Conservation (phyloP, 2,797 vertebrate genomes). For the Caiman crocodilus region DNA sequence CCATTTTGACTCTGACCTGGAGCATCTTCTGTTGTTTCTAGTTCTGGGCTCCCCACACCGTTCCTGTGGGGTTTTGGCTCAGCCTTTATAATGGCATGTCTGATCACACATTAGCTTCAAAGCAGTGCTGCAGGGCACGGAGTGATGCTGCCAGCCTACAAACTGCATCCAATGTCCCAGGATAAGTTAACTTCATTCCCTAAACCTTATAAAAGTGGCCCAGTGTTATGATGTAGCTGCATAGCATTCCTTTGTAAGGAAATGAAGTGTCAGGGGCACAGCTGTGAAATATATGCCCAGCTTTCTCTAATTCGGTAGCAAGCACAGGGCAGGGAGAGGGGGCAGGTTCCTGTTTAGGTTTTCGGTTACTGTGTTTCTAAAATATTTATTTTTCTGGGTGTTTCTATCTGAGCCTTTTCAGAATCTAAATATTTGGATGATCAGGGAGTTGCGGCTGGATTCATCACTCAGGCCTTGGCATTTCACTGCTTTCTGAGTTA, state of each 20-base stretch:
- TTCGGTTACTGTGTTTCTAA: constrained; percentile 69
- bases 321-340: constrained; percentile 35
- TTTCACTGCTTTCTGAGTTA: background rate
- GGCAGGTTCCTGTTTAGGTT: constrained; percentile 68
- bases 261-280: constrained; percentile 58
- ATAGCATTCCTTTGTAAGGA: constrained; percentile 58
- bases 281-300: constrained; percentile 26
- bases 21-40: too few species aligned
- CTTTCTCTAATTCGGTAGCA: background rate
- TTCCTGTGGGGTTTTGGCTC: fast-evolving
- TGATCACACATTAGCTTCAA: background rate
- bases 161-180: background rate
- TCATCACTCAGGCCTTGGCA: background rate
- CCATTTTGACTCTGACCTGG: fast-evolving
- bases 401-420: constrained; percentile 58
- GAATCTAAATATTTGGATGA: constrained; percentile 66
- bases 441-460: background rate
- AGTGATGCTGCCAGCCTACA: background rate
- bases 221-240: background rate
- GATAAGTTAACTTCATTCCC: background rate
- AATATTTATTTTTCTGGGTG: constrained; percentile 75
- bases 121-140: fast-evolving
- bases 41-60: fast-evolving
- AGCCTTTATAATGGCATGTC: background rate
- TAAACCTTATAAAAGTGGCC: background rate